phyloP scores from a whole-genome alignment of 30 jellyfish, hydroid and myxozoan genomes.

The Clytia hemisphaerica region DNA sequence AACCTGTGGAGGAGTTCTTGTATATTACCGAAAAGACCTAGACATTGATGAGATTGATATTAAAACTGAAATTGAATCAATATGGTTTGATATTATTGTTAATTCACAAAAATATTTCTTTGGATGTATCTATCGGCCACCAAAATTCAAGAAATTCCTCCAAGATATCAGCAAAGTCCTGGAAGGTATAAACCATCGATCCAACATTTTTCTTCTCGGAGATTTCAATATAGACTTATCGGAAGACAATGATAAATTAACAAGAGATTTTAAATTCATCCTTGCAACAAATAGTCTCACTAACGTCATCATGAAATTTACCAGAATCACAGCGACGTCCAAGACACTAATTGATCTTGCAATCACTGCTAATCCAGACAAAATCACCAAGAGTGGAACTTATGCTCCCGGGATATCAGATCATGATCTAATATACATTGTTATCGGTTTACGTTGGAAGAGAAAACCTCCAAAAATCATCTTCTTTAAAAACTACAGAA shows the following conservation, averaged over 20 bases:
- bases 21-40: too few species aligned
- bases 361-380: background rate
- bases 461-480: background rate
- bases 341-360: background rate
- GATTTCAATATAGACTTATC: constrained; percentile 2
- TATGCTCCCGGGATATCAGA: too few species aligned
- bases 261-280: background rate
- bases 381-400: background rate
- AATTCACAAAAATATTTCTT: background rate
- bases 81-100: too few species aligned
- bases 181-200: background rate
- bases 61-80: too few species aligned
- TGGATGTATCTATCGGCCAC: background rate
- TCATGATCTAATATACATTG: too few species aligned
- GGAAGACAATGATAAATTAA: background rate
- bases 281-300: too few species aligned
- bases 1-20: too few species aligned
- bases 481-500: background rate
- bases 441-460: too few species aligned
- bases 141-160: constrained; percentile 1
- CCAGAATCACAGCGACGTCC: background rate
- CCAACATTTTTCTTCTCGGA: background rate
- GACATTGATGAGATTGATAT: too few species aligned
- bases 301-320: background rate
- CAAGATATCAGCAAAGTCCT: background rate